phyloP scores from a whole-genome alignment of 2,113 vertebrate genomes.

The Protobothrops flavoviridis region DNA sequence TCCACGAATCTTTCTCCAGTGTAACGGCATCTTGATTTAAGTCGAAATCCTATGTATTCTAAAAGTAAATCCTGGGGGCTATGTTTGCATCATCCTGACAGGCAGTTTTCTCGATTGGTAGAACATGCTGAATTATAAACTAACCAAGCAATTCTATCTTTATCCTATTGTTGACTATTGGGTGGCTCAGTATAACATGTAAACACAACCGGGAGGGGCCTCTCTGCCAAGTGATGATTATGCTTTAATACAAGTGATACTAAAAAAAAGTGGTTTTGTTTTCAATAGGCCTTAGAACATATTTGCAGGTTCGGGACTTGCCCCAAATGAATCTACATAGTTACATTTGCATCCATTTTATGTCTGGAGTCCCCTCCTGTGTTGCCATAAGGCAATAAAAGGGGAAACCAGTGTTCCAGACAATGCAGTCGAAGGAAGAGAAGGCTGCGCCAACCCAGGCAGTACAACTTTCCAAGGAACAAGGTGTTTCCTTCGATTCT shows the following conservation, averaged over 20 bases:
- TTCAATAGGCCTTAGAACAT: background rate
- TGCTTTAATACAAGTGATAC: background rate
- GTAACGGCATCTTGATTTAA: background rate
- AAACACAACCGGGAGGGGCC: background rate
- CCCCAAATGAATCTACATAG: background rate
- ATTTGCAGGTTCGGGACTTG: background rate
- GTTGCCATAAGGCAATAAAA: background rate
- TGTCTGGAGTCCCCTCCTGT: background rate
- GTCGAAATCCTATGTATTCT: background rate
- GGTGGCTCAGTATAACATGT: background rate
- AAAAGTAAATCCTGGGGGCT: background rate
- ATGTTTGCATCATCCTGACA: background rate
- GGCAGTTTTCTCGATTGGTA: background rate
- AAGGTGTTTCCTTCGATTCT: conserved; percentile 37
- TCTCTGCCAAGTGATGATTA: background rate
- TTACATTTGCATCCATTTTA: background rate
- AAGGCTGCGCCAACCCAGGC: background rate
- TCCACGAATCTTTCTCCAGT: background rate
- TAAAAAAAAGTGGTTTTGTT: background rate
- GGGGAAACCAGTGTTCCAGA: background rate
- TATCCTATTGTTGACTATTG: background rate
- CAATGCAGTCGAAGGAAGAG: conserved; percentile 26
- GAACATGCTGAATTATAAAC: background rate
- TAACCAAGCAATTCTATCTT: background rate
- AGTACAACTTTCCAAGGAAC: conserved; percentile 10